A percentile compares a stretch with the other conserved stretches of the same genome.
phyloP scores from a whole-genome alignment of 2,797 vertebrate genomes.

The Echiichthys vipera region DNA sequence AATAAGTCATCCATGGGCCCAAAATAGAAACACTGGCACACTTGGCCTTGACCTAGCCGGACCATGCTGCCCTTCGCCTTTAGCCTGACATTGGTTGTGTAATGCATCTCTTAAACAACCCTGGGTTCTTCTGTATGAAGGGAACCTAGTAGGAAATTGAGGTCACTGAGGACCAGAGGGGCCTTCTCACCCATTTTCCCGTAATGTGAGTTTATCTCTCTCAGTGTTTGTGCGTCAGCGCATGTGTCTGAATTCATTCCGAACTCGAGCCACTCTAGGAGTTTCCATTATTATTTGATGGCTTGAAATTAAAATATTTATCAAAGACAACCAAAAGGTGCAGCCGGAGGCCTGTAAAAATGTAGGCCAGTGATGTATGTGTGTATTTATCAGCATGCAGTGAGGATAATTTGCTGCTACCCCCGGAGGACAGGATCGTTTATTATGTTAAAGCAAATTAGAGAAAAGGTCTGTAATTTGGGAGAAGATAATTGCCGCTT shows the following conservation, averaged over 20 bases:
- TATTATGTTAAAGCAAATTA: conserved; percentile 47
- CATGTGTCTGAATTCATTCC: not conserved
- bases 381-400: conserved; percentile 20
- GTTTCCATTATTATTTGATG: conserved; percentile 63
- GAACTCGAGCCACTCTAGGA: conserved; percentile 1
- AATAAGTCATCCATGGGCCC: conserved; percentile 79
- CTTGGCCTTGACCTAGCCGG: conserved; percentile 62
- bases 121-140: not conserved
- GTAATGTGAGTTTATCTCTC: conserved; percentile 13
- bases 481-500: conserved; percentile 57
- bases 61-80: conserved; percentile 32
- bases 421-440: conserved; percentile 27
- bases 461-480: conserved; percentile 48
- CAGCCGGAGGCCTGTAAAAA: conserved; percentile 46
- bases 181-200: conserved; percentile 1
- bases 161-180: conserved; percentile 35
- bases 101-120: conserved; percentile 32
- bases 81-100: conserved; percentile 36
- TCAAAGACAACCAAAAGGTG: conserved; percentile 53
- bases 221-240: conserved; percentile 9
- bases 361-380: conserved; percentile 45
- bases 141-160: conserved; percentile 20
- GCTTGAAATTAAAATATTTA: conserved; percentile 71
- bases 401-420: conserved; percentile 23
- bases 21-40: conserved; percentile 76